These are phyloP conservation scores for Larimichthys crocea DNA, from an alignment of 2,113 vertebrate species.

Conservation along the genomic window DNA sequence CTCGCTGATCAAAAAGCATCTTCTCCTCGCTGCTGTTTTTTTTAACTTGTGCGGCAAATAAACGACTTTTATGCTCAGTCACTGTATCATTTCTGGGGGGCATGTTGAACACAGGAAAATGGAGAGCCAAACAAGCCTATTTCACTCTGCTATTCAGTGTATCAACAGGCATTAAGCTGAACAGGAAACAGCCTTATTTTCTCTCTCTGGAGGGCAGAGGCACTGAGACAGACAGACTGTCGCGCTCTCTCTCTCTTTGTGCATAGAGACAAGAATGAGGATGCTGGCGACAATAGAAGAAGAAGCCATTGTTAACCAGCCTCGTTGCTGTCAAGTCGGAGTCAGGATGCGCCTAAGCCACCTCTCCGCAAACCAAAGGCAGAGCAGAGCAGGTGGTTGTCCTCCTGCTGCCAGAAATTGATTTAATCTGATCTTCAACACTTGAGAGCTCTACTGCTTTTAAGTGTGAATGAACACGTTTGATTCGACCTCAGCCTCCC, in stretches of 20 bases:
- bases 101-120: constrained; percentile 62
- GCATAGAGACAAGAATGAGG: constrained; percentile 54
- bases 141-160: constrained; percentile 50
- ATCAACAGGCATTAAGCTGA: constrained; percentile 68
- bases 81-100: constrained; percentile 59
- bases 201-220: constrained; percentile 56
- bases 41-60: constrained; percentile 52
- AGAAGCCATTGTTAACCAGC: constrained; percentile 68
- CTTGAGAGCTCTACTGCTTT: background rate
- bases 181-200: constrained; percentile 66
- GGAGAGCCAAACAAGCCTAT: constrained; percentile 61
- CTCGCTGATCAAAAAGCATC: constrained; percentile 34
- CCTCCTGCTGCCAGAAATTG: constrained; percentile 16
- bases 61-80: constrained; percentile 59
- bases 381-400: constrained; percentile 51
- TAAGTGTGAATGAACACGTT: constrained; percentile 6
- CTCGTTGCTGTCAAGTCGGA: constrained; percentile 58
- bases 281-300: constrained; percentile 61
- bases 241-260: constrained; percentile 30
- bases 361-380: constrained; percentile 37
- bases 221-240: constrained; percentile 49
- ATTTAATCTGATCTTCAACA: constrained; percentile 44
- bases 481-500: constrained; percentile 4
- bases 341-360: constrained; percentile 33
- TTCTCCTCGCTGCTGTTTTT: constrained; percentile 9